These are phyloP conservation scores for Villa cingulata DNA, from an alignment of 2,888 invertebrate genomes.

Conservation along the genomic window DNA sequence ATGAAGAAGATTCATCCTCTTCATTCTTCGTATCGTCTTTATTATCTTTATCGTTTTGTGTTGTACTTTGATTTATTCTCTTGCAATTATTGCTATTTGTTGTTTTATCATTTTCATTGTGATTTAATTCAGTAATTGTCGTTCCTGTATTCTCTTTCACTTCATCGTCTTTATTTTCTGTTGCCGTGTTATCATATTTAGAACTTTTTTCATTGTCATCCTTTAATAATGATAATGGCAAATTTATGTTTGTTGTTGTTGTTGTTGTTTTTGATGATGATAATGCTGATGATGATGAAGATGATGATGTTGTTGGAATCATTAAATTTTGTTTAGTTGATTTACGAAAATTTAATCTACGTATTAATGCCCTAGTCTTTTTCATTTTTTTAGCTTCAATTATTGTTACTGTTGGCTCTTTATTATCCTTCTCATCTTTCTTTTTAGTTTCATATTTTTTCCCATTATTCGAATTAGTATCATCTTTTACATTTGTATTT, in stretches of 20 bases:
- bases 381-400: conserved; percentile 5
- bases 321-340: conserved; percentile 18
- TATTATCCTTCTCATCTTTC: conserved; percentile 18
- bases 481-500: background rate
- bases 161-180: conserved; percentile 2
- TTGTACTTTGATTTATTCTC: background rate
- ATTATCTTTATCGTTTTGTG: background rate
- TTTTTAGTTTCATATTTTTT: conserved; percentile 11
- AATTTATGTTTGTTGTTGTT: too few relatives aligned
- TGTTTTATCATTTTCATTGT: background rate
- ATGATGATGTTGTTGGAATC: background rate
- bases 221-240: conserved; percentile 17
- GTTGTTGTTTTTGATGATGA: too few relatives aligned
- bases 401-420: background rate
- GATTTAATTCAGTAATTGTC: too few relatives aligned
- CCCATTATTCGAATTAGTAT: background rate
- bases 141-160: too few relatives aligned
- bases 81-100: background rate
- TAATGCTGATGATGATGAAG: conserved; percentile 1
- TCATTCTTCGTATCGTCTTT: background rate
- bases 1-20: background rate
- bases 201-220: conserved; percentile 12
- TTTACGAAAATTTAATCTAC: conserved; percentile 18
- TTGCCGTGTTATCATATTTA: background rate
- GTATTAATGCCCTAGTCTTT: conserved; percentile 12